A percentile compares a stretch with the other conserved stretches of the same genome.
These are phyloP conservation scores for Cyanoderma ruficeps DNA, from an alignment of 2,113 vertebrate species.

Conservation along the genomic window DNA sequence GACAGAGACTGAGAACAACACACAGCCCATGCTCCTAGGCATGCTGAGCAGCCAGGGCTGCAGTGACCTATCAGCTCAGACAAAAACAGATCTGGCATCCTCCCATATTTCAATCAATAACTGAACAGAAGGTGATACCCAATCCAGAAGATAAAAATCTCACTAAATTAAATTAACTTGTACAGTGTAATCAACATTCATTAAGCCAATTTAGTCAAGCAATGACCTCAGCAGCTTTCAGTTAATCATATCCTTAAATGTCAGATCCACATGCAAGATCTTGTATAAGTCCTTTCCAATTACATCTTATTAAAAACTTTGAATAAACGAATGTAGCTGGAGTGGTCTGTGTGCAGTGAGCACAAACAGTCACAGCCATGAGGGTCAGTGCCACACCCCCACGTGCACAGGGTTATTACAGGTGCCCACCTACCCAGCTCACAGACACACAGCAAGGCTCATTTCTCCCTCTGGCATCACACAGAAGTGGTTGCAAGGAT, in stretches of 20 bases:
- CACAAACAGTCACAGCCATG: not conserved
- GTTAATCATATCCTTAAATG: constrained; percentile 65
- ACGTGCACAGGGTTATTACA: fast-evolving
- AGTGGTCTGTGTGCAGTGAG: not conserved
- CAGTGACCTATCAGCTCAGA: not conserved
- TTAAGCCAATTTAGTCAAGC: constrained; percentile 79
- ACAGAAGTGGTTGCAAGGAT: too few species aligned
- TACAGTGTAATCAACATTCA: constrained; percentile 75
- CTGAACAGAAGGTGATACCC: constrained; percentile 69
- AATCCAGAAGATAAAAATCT: constrained; percentile 72
- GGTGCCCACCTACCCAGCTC: fast-evolving
- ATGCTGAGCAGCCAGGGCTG: not conserved
- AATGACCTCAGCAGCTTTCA: constrained; percentile 81
- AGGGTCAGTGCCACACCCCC: not conserved
- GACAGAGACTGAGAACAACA: fast-evolving
- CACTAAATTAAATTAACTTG: constrained; percentile 76
- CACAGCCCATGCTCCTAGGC: fast-evolving
- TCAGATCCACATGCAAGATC: constrained; percentile 76
- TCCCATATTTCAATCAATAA: constrained; percentile 47
- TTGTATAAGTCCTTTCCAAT: constrained; percentile 58
- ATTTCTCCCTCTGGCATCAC: not conserved
- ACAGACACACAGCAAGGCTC: fast-evolving
- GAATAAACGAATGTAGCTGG: constrained; percentile 56
- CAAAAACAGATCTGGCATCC: not conserved
- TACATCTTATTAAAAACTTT: constrained; percentile 68